Evolutionary conservation across 2,888 invertebrate species (phyloP), one percentile per base, ranked within the genome.

Genomic region (Crocallis elinguaria): DNA sequence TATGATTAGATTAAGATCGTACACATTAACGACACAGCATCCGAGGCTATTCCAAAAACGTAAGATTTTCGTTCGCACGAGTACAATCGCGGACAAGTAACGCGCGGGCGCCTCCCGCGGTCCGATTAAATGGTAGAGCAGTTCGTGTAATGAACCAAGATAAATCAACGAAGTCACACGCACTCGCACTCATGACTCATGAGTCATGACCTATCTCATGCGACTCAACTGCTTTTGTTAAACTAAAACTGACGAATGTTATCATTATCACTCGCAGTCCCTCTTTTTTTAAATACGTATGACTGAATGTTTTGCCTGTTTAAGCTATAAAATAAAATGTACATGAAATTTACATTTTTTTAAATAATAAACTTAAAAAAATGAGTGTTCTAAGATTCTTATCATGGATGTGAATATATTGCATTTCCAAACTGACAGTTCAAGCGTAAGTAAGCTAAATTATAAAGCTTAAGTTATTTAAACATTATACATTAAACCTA

Each of bases 131-230:
- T 72, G 77, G 73, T 74, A 78, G 75, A 73, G 72, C 75, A 74
- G 75, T 68, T 71, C 78, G 74, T 79, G 84, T 87, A 86, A 88
- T 87, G 86, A 84, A 84, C 75, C 82, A 74, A 86, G 86, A 87
- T 87, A 84, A 85, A 86, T 85, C 85, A 80, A 74, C 74, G 61
- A 67, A 70, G 75, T 81, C 84, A 76, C 86, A 85, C 86, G 84
- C 84, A 85, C 75, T 21, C 30, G 69, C 69, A 64, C 68, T 70
- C 67, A 67, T 71, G 66, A 76, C 76, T 77, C 76, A 75, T 77
- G 71, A 72, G 71, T 75, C 72, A 71, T 74, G 67, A 79, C 77
- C 78, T 67, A 61, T 67, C 64, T 65, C 51, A 48, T 46, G 14
- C 29, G 19, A 32, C 19, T 9, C 7, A 21, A 25, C 17, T n/a